Conservation (phyloP, 2,113 vertebrate genomes). For the Crocuta crocuta region DNA sequence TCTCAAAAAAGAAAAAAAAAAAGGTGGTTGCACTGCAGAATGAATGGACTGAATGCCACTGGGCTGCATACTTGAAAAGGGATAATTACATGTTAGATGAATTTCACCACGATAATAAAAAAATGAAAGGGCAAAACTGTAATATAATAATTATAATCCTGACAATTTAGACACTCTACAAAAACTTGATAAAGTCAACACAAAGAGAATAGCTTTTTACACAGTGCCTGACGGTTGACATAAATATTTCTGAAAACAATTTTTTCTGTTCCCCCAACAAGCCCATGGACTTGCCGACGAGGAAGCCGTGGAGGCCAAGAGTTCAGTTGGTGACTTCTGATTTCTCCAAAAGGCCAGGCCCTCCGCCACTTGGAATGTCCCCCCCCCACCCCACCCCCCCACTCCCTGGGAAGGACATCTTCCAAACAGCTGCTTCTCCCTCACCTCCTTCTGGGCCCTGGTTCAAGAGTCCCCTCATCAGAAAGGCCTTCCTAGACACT, state of each 20-base stretch:
- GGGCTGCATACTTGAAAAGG: background rate
- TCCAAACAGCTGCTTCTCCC: background rate
- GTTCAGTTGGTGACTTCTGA: background rate
- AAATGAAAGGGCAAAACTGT: constrained; percentile 2
- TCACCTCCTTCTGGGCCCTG: background rate
- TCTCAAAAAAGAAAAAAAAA: background rate
- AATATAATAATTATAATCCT: background rate
- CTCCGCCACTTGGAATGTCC: background rate
- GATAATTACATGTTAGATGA: constrained; percentile 7
- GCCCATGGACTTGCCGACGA: background rate
- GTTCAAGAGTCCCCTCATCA: background rate
- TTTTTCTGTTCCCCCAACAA: background rate
- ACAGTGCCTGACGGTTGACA: background rate
- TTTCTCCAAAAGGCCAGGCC: background rate
- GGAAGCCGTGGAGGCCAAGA: background rate
- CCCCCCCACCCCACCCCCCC: too few relatives aligned
- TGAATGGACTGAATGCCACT: background rate
- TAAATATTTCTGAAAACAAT: background rate
- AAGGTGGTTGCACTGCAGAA: background rate
- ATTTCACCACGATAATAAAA: constrained; percentile 28
- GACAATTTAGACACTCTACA: background rate
- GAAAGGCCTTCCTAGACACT: background rate
- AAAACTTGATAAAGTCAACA: background rate
- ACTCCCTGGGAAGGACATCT: background rate
- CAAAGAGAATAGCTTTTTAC: background rate